Conservation (phyloP, 2,113 vertebrate species). For the Pterophyllum scalare region DNA sequence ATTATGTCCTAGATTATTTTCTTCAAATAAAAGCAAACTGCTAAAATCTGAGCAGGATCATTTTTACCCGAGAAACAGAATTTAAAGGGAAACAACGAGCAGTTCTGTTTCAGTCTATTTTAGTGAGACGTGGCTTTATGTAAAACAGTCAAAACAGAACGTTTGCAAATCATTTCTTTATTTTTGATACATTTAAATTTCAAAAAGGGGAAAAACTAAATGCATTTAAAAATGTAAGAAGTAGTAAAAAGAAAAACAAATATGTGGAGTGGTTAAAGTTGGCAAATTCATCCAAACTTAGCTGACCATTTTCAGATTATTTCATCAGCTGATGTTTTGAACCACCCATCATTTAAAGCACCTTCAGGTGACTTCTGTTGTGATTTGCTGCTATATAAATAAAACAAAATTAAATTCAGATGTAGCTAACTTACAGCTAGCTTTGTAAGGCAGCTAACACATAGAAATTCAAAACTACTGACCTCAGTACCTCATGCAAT, state of each 20-base stretch:
- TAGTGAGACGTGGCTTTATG: background rate
- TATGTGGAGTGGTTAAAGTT: background rate
- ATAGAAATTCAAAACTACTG: no score
- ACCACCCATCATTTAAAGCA: no score
- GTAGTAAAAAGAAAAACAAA: background rate
- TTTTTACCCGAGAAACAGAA: background rate
- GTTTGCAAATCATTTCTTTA: background rate
- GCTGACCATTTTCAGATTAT: no score
- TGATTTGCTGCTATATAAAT: no score
- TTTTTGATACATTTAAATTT: background rate
- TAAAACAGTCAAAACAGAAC: background rate
- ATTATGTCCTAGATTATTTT: background rate
- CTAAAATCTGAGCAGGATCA: background rate
- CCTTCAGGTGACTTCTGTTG: no score
- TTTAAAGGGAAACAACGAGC: no score
- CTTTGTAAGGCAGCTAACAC: no score
- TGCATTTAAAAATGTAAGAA: background rate
- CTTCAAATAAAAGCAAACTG: constrained; percentile 4
- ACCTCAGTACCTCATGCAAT: no score
- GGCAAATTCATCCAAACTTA: background rate
- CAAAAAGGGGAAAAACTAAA: background rate
- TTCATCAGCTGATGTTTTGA: no score
- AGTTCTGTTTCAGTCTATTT: background rate
- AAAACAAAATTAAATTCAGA: no score
- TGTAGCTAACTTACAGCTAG: no score